phyloP scores from a whole-genome alignment of 2,797 vertebrate species.

The Gymnothorax reevesii region DNA sequence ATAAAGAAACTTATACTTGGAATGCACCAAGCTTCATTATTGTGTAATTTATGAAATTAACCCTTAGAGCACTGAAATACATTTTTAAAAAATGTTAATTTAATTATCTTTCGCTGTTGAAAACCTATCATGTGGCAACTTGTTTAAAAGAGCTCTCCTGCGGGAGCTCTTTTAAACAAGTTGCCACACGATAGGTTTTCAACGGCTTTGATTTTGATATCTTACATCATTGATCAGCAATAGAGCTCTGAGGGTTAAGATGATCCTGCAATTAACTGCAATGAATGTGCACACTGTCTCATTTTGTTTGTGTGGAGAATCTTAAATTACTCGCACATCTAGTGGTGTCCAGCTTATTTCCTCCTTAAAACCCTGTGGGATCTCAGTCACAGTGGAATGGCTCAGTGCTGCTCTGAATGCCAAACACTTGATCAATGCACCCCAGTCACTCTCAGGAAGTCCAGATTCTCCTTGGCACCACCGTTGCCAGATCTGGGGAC shows the following conservation, averaged over 20 bases:
- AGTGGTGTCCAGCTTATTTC: not conserved
- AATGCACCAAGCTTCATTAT: not conserved
- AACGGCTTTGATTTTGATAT: no score
- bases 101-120: no score
- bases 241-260: not conserved
- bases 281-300: no score
- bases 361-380: not conserved
- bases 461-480: not conserved
- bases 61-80: no score
- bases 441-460: conserved; percentile 8
- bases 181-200: no score
- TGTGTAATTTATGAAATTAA: not conserved
- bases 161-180: no score
- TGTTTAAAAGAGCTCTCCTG: no score
- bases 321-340: not conserved
- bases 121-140: no score
- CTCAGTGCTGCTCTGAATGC: not conserved
- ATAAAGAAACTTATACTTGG: not conserved
- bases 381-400: not conserved
- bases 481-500: not conserved
- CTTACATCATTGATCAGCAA: no score
- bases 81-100: no score
- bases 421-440: not conserved
- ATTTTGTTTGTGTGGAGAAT: no score
- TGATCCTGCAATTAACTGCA: not conserved